Evolutionary conservation across 2,797 vertebrate species (phyloP), one percentile per base, ranked within the genome.

Genomic region (Falco rusticolus): DNA sequence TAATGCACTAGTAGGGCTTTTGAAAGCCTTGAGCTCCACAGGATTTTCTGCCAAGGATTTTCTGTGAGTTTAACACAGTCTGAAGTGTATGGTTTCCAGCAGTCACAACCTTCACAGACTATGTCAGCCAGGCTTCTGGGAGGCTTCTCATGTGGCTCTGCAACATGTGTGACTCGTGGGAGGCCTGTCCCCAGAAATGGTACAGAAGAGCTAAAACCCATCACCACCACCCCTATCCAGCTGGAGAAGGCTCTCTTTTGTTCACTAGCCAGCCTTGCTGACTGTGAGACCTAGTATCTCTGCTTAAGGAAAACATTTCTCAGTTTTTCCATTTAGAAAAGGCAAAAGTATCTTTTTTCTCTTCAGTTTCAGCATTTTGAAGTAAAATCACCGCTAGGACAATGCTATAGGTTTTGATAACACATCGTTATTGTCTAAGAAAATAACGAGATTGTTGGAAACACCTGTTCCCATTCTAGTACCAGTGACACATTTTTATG

Each of bases 21-120:
- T 63, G 48, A 90, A 92, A 94, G 29, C 29, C 70, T 87, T 50
- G 39, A 89, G 45, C 60, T 84, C 69, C 43, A 16, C 25, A 34
- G 37, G 60, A 45, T 83, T 96, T 92, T 85, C 64, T 89, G 83
- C 45, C 64, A 90, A 69, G 39, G 51, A 53, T 92, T 94, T 93
- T 79, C 64, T 83, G 47, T 29, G 59, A 83, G 26, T 90, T 92
- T 83, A 85, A 39, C 68, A 24, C 39, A 85, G 19, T 56, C 60
- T 84, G 66, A 87, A 92, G 25, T 48, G 14, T 43, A 22, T 57
- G n/a, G 48, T 70, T 95, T 93, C 50, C 80, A 87, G 57, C 68
- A 89, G 90, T 92, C 75, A 84, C 83, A 94, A 60, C 54, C 81
- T 94, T 60, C 68, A 57, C 74, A 85, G 79, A 16, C 34, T 50